Evolutionary conservation across 1,140 invertebrate genomes (phyloP), one percentile per base, ranked within the genome.

Genomic region (Cotesia chilonis): DNA sequence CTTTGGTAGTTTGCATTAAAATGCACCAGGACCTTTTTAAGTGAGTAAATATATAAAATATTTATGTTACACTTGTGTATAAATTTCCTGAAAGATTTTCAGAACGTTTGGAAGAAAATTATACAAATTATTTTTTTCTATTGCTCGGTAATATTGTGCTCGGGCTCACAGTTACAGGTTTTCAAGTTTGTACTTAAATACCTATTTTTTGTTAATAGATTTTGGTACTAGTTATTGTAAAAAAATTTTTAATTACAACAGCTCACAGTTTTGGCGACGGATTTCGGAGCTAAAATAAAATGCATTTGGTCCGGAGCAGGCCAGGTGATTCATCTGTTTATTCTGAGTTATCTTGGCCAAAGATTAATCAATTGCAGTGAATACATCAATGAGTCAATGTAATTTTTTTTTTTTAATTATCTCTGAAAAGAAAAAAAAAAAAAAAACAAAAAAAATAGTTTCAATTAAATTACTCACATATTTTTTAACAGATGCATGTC

Each of bases 291-390:
- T 51, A 70, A 28, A 38, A 59, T 65, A 4, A 59, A 59, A 59
- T 52, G 63, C 3, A 20, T 51, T 14, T 64, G 41, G 9, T 67
- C 14, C 28, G 66, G 10, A 0, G 10, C 9, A 9, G 67, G 41
- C 7, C 68, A 70, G 17, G 4, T 66, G 0, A 35, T 51, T 28
- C 68, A 67, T 63, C 37, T 74, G 5, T 60, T 69, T 36, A 67
- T 70, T 47, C 28, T 59, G 12, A 67, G 68, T 67, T 74, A 61
- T 52, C 55, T 57, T 4, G 68, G 73, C 6, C 73, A 74, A 67
- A 71, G 52, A 59, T 41, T 74, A 17, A 70, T 74, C 3, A 35
- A 72, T 37, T 35, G 36, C 55, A 68, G 71, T 12, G 36, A 54
- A 28, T 20, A 2, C 55, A 63, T 68, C 20, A 7, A 47, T 3